Conservation (phyloP, 1,140 invertebrate genomes). For the Euura lappo region DNA sequence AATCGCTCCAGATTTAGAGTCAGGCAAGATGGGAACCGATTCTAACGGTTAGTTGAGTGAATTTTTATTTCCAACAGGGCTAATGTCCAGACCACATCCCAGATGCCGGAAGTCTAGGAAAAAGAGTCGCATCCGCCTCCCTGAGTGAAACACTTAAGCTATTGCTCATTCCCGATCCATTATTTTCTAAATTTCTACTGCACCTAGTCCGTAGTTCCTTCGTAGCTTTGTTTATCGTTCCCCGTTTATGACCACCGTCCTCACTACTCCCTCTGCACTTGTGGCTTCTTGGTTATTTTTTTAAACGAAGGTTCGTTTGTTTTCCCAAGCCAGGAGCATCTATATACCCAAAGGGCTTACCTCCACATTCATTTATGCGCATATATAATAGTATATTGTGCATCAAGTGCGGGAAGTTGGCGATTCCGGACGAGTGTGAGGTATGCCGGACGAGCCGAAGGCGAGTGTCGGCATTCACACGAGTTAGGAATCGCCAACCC, state of each 20-base stretch:
- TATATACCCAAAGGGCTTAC: background rate
- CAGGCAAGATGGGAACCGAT: background rate
- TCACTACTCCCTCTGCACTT: background rate
- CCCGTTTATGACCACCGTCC: conserved; percentile 1
- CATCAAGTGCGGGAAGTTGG: too few species aligned
- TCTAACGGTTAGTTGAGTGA: background rate
- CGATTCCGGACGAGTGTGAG: too few species aligned
- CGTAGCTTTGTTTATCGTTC: conserved; percentile 3
- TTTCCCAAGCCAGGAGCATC: background rate
- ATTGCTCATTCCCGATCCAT: conserved; percentile 4
- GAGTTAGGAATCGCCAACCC: too few species aligned
- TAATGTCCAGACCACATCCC: conserved; percentile 1
- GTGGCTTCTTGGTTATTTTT: conserved; percentile 5
- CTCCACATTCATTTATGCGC: too few species aligned
- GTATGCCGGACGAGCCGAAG: too few species aligned
- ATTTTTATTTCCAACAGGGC: background rate
- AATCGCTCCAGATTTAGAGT: background rate
- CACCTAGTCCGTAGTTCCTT: background rate
- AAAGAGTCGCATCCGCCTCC: background rate
- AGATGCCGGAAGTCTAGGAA: conserved; percentile 7
- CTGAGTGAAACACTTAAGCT: conserved; percentile 1
- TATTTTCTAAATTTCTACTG: background rate
- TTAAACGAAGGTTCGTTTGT: conserved; percentile 4
- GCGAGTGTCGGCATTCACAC: too few species aligned
- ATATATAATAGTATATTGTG: too few species aligned